Base-by-base conservation (phyloP, 1,140 invertebrate species). In the Trichoplusia ni region DNA sequence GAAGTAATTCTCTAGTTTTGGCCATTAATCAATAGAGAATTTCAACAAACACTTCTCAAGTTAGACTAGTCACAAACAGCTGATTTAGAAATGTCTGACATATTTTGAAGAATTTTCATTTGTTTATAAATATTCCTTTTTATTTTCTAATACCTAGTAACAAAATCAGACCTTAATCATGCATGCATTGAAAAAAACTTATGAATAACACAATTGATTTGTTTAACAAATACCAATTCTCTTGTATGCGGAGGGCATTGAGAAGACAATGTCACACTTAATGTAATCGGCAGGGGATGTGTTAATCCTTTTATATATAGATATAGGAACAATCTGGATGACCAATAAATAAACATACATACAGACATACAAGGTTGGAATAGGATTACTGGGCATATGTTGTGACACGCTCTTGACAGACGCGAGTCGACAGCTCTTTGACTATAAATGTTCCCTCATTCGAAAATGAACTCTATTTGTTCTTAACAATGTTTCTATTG, bases 251-350 rank as follows among this genome's bases (percentile, higher is more conserved):
- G 44, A 58, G 54, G 38, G 25, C 14, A 5, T 18, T 29, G 54
- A 40, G n/a, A 7, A 40, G 21, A 29, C 54, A 58, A 58, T 58
- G 54, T 58, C 37, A 44, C 13, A 23, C 27, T 58, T 29, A 42
- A 58, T 31, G 31, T 44, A 58, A 21, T 18, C 25, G 42, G 13
- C 54, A 58, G 44, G 54, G 38, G 54, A 37, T 42, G 2, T 19
- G 21, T 31, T 44, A 31, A 42, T 29, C 27, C 29, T 58, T 27
- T n/a, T n/a, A n/a, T 58, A 58, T 58, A 38, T 58, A 58, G 21
- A 58, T 58, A 44, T 7, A 25, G 38, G 54, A 58, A 58, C 35
- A 58, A 58, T 58, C 54, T 58, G 37, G 53, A 44, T 37, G 18
- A 40, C 44, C 7, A 16, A 58, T 58, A 29, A 42, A 58, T 58